Evolutionary conservation across 2,113 vertebrate genomes (phyloP).

Genomic region (Sapayoa aenigma): DNA sequence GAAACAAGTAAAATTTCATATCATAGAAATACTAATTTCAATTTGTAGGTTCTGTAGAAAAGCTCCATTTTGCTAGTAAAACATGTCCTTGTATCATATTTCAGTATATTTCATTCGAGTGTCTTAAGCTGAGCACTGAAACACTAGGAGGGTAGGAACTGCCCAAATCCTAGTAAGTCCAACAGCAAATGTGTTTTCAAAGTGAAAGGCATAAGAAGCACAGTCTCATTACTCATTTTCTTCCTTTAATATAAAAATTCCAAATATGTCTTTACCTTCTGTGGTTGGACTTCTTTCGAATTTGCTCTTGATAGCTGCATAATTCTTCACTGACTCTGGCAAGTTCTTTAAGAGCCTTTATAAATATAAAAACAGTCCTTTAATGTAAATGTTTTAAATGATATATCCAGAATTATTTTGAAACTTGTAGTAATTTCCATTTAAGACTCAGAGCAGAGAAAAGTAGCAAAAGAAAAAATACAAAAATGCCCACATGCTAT

Average conservation of each 20-base stretch:
- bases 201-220: background rate
- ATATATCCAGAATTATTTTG: background rate
- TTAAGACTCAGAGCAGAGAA: background rate
- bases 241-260: background rate
- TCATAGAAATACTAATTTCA: background rate
- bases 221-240: background rate
- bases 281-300: slow-evolving; percentile 78
- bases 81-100: background rate
- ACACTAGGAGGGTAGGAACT: background rate
- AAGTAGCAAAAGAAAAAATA: background rate
- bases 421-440: background rate
- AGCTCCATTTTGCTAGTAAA: background rate
- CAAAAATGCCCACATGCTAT: background rate
- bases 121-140: background rate
- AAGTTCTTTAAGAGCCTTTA: slow-evolving; percentile 95
- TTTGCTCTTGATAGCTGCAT: slow-evolving; percentile 95
- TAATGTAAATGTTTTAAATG: slow-evolving; percentile 1
- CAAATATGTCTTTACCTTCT: slow-evolving; percentile 75
- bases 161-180: background rate
- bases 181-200: background rate
- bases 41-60: background rate
- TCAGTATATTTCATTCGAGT: background rate
- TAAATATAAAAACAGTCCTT: slow-evolving; percentile 51
- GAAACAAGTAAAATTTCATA: background rate
- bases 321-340: slow-evolving; percentile 95